Evolutionary conservation across 2,888 invertebrate genomes (phyloP), one percentile per base, ranked within the genome.

Genomic region (Sarcophaga carnaria): DNA sequence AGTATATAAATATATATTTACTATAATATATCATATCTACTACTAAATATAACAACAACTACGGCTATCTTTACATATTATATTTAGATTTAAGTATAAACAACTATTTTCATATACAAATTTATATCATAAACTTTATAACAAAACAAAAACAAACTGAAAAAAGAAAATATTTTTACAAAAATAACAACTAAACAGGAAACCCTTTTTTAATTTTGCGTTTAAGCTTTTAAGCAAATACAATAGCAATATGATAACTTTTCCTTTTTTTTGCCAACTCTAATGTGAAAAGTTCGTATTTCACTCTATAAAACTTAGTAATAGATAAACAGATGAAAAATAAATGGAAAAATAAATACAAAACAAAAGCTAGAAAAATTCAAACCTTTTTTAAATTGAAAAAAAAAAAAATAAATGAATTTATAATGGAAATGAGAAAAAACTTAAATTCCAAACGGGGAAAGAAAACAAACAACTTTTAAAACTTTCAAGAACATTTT

Each of bases 91-190:
- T 27, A 27, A 11, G 12, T 17, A 47, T 20, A 47, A 11, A 12
- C 62, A 20, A 76, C 59, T 71, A 71, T 70, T 77, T 76, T 62
- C 63, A 37, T 63, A 82, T 14, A 54, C 14, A 54, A 54, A 54
- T 37, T 37, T 37, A 37, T 37, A 54, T 17, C 4, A 54, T 14
- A 49, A 49, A 49, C 49, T 14, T 49, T 49, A 14, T 49, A 49
- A 14, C 11, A 14, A 54, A 54, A 54, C 4, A 14, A 54, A 54
- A 54, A 54, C 54, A 17, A 54, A 12, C 10, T 54, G 17, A 54
- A 54, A 54, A 54, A 12, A 17, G 4, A 17, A 14, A 54, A 54
- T 14, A 54, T 54, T 14, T 54, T 54, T 54, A 54, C 54, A 54
- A 54, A 54, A 54, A 54, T 1, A 54, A 54, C 12, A 14, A 54